These are phyloP conservation scores for Actinemys pallida DNA, from an alignment of 2,113 vertebrate species.

Conservation along the genomic window DNA sequence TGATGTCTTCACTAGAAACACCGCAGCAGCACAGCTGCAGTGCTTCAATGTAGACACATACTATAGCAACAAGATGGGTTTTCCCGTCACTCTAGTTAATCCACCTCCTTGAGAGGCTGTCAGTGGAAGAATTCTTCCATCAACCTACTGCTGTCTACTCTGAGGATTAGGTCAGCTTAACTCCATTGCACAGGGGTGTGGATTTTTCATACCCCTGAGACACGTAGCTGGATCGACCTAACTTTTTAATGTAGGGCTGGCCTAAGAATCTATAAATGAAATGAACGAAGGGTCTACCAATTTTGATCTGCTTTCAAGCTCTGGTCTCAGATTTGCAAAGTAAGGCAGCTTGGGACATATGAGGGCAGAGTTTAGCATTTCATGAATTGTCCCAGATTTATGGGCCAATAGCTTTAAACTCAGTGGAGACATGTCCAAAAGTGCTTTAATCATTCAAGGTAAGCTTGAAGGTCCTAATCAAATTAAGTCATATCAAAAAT, in stretches of 20 bases:
- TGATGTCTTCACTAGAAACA: background rate
- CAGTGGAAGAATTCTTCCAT: background rate
- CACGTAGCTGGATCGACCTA: background rate
- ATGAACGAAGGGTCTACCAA: background rate
- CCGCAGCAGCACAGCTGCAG: background rate
- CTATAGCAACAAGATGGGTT: background rate
- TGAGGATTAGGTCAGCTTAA: background rate
- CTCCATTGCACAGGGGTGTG: background rate
- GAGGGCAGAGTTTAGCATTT: conserved; percentile 9
- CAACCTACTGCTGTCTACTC: background rate
- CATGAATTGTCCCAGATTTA: background rate
- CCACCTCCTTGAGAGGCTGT: background rate
- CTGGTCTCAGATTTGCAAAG: background rate
- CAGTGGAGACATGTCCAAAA: background rate
- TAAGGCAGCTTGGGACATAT: background rate
- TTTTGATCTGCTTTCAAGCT: conserved; percentile 4
- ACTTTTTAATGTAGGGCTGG: background rate
- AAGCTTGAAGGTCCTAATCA: conserved; percentile 10
- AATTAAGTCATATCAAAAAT: background rate
- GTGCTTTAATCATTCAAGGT: background rate
- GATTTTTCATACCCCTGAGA: background rate
- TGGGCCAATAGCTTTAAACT: background rate
- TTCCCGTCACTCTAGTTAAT: background rate
- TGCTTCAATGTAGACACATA: background rate
- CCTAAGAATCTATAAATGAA: background rate